Evolutionary conservation across 2,113 vertebrate species (phyloP).

Genomic region (Pseudois nayaur): DNA sequence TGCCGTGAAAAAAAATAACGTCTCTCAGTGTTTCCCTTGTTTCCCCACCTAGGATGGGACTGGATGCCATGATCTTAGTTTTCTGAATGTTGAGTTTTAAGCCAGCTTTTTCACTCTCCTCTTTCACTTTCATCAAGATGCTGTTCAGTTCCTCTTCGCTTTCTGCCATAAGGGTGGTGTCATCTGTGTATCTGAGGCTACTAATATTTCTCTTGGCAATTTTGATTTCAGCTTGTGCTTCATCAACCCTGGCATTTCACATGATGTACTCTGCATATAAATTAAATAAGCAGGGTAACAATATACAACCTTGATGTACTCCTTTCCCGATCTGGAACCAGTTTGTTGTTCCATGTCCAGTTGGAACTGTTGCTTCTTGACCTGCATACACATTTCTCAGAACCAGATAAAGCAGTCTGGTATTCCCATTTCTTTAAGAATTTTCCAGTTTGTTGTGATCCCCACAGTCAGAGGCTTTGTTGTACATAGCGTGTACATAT

Average conservation of each 20-base stretch:
- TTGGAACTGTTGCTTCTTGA: neutral
- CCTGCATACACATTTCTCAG: neutral
- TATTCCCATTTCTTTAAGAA: neutral
- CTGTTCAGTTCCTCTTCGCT: neutral
- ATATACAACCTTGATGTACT: neutral
- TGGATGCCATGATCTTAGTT: neutral
- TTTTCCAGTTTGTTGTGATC: neutral
- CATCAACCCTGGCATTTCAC: neutral
- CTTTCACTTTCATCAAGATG: neutral
- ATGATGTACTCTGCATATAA: neutral
- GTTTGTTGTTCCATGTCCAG: neutral
- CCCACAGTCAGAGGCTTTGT: neutral
- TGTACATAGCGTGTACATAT: neutral
- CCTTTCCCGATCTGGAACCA: neutral
- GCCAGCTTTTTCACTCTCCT: neutral
- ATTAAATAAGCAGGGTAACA: neutral
- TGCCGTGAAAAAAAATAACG: neutral
- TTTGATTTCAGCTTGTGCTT: neutral
- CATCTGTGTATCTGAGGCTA: neutral
- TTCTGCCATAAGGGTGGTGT: neutral
- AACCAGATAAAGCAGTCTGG: neutral
- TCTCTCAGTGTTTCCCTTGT: neutral
- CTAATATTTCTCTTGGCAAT: neutral
- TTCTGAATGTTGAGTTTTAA: neutral
- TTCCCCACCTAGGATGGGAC: neutral